Base-by-base conservation (phyloP, 2,888 invertebrate species). In the Cephus rjabovi region DNA sequence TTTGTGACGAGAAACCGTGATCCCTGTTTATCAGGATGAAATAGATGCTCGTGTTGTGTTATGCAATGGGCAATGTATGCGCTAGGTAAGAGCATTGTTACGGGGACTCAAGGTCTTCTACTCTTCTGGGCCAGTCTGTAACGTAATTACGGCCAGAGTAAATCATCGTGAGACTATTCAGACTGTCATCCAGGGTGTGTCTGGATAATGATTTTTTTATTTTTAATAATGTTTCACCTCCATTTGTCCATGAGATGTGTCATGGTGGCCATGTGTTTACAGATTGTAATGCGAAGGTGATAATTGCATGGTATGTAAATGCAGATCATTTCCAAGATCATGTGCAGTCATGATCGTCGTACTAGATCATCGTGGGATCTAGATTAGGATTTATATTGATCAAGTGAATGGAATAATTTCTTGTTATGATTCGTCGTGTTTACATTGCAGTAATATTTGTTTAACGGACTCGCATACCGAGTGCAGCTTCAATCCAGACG, bases 301-400 rank as follows among this genome's bases (percentile, higher is more conserved):
- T 56, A 56, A 56, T 56, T 9, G 56, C 23, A 56, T 40, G 40
- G 40, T 40, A 40, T 56, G 56, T 56, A 56, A 23, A 56, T 56
- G 56, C 56, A 56, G 23, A 56, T 56, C 56, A 23, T 2, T 56
- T 40, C 79, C 77, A 81, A 80, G 80, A 82, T 78, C 74, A 78
- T 73, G 69, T 74, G 71, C 76, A 81, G 80, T 82, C 80, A 79
- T 80, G 79, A 80, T 78, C 83, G 84, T 88, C 83, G 84, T 88
- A 87, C 86, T 84, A 87, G 88, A 89, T 90, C 89, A 87, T 89
- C 90, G 90, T 89, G 89, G 81, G 90, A 89, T 86, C 87, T 88
- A 9, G 9, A 56, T 23, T 56, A 9, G 56, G 2, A 56, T 56
- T 23, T 23, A 23, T 56, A 9, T 56, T 56, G 0, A 9, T 23